Evolutionary conservation across 2,888 invertebrate species (phyloP).

Genomic region (Epinotia brunnichana): DNA sequence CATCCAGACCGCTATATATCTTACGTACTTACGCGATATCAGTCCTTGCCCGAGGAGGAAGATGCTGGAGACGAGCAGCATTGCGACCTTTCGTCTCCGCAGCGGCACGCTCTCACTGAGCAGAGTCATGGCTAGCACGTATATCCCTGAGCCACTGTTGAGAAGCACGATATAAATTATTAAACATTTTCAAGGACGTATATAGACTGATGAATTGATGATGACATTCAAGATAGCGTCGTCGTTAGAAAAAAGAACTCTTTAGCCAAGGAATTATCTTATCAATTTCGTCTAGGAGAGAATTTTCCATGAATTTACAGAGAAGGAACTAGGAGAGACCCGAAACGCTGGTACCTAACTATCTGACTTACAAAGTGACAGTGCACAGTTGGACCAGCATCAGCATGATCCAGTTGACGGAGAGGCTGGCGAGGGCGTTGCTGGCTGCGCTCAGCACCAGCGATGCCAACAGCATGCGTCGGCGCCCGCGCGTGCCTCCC

Average conservation of each 20-base stretch:
- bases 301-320: not conserved
- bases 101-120: slow-evolving; percentile 66
- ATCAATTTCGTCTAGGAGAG: no score
- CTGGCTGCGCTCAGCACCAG: slow-evolving; percentile 57
- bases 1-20: not conserved
- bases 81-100: slow-evolving; percentile 60
- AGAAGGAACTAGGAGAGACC: not conserved
- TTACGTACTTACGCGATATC: slow-evolving; percentile 64
- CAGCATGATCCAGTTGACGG: slow-evolving; percentile 75
- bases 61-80: slow-evolving; percentile 63
- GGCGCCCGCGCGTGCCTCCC: slow-evolving; percentile 68
- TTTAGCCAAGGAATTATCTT: no score
- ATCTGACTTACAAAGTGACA: slow-evolving; percentile 63
- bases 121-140: slow-evolving; percentile 62
- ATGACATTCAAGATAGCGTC: not conserved
- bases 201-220: no score
- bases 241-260: not conserved
- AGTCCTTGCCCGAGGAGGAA: slow-evolving; percentile 63
- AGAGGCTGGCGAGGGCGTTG: slow-evolving; percentile 66
- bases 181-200: no score
- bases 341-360: not conserved
- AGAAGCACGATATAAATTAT: not conserved
- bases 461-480: slow-evolving; percentile 62
- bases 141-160: slow-evolving; percentile 61
- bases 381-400: slow-evolving; percentile 65